These are phyloP conservation scores for Galerucella nymphaeae DNA, from an alignment of 2,888 invertebrate species.

Conservation along the genomic window DNA sequence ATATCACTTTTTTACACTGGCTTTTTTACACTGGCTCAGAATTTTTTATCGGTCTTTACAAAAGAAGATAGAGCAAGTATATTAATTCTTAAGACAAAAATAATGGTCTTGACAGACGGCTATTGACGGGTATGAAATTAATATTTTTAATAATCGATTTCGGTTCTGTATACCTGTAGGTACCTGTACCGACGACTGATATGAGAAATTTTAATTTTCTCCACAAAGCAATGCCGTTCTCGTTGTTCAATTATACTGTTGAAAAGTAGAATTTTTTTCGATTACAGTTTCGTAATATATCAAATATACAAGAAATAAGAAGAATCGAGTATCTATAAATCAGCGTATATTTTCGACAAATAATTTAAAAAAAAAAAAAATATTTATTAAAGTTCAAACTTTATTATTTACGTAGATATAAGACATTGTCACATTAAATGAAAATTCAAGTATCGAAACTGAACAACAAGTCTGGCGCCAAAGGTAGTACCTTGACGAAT, in stretches of 20 bases:
- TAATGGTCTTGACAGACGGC: conserved; percentile 53
- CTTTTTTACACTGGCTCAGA: too few species aligned
- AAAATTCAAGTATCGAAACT: background rate
- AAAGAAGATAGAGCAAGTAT: conserved; percentile 43
- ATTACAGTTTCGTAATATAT: background rate
- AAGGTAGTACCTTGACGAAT: conserved; percentile 54
- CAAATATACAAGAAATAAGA: background rate
- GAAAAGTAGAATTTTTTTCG: background rate
- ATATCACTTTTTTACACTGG: too few species aligned
- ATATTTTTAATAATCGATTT: conserved; percentile 62
- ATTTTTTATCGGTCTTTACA: conserved; percentile 50
- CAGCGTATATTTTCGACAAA: too few species aligned
- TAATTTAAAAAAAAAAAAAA: too few species aligned
- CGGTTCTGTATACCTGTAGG: conserved; percentile 49
- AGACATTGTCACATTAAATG: background rate
- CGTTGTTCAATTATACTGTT: conserved; percentile 11
- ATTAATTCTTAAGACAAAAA: conserved; percentile 54
- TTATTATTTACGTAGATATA: too few species aligned
- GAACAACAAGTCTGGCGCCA: conserved; percentile 48
- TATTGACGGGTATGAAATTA: conserved; percentile 59
- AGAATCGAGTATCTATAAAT: too few species aligned
- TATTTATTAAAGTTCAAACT: too few species aligned
- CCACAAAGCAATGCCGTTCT: conserved; percentile 35
- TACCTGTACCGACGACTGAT: conserved; percentile 36
- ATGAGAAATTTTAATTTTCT: conserved; percentile 45